A percentile compares a stretch with the other conserved stretches of the same genome.
phyloP scores from a whole-genome alignment of 2,888 invertebrate genomes.

The Rhaphigaster nebulosa region DNA sequence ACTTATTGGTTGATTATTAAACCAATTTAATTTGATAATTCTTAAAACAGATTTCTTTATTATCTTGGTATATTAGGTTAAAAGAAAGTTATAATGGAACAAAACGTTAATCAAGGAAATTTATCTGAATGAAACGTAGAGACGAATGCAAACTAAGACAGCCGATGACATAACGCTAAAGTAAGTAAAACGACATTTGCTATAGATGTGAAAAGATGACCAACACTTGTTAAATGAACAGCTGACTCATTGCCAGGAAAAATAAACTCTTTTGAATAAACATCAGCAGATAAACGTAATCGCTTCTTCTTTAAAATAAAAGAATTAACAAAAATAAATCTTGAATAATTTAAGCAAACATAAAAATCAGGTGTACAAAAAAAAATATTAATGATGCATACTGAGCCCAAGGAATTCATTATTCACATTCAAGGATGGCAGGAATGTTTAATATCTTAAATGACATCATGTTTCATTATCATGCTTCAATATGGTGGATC shows the following conservation, averaged over 20 bases:
- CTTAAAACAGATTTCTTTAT: too few relatives aligned
- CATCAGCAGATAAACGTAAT: neutral
- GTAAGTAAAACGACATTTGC: neutral
- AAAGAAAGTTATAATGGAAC: too few relatives aligned
- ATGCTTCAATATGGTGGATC: neutral
- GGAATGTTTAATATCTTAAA: neutral
- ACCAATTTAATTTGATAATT: too few relatives aligned
- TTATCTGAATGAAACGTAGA: neutral
- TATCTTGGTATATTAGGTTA: too few relatives aligned
- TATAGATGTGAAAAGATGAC: neutral
- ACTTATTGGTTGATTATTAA: too few relatives aligned
- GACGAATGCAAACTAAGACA: neutral
- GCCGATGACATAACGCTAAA: neutral
- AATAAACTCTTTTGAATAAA: neutral
- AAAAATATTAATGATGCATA: neutral
- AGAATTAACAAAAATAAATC: neutral
- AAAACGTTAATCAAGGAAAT: neutral
- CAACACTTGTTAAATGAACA: neutral
- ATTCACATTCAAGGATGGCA: neutral
- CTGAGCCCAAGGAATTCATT: neutral
- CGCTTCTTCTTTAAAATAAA: neutral
- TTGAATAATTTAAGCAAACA: neutral
- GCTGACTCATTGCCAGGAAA: neutral
- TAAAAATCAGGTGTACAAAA: neutral
- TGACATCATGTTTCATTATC: neutral